Evolutionary conservation across 2,113 vertebrate species (phyloP).

Genomic region (Siniperca chuatsi): DNA sequence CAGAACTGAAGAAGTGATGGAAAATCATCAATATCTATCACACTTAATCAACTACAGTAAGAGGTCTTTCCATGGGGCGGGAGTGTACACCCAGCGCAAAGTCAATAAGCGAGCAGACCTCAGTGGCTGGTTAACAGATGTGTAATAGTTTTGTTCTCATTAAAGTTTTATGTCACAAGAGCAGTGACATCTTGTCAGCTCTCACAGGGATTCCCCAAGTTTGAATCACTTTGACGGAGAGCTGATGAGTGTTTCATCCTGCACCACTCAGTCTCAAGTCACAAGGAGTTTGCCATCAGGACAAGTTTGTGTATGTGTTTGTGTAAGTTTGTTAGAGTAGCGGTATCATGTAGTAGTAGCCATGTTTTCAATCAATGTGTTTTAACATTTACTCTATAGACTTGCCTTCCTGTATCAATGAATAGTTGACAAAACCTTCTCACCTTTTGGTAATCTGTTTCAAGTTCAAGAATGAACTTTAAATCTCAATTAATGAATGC

Average conservation of each 20-base stretch:
- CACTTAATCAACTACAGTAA: conserved; percentile 49
- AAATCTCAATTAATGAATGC: not conserved
- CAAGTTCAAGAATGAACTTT: too few relatives aligned
- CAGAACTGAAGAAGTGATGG: conserved; percentile 23
- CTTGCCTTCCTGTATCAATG: not conserved
- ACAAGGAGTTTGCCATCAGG: not conserved
- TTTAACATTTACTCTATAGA: not conserved
- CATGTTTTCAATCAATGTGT: not conserved
- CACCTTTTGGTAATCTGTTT: not conserved
- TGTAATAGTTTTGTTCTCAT: conserved; percentile 84
- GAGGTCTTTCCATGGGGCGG: not conserved
- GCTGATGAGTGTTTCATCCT: conserved; percentile 34
- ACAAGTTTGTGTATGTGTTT: too few relatives aligned
- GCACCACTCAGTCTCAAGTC: conserved; percentile 3
- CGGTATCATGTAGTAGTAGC: not conserved
- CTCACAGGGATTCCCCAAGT: conserved; percentile 43
- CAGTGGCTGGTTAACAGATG: conserved; percentile 53
- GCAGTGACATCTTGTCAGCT: conserved; percentile 38
- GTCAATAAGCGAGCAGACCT: conserved; percentile 69
- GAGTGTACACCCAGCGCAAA: conserved; percentile 17
- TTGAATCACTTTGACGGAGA: conserved; percentile 51
- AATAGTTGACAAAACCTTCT: not conserved
- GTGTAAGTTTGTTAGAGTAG: not conserved
- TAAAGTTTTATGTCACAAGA: conserved; percentile 84
- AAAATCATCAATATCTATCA: conserved; percentile 59